Evolutionary conservation across 2,113 vertebrate species (phyloP), one percentile per base, ranked within the genome.

Genomic region (Alligator sinensis): DNA sequence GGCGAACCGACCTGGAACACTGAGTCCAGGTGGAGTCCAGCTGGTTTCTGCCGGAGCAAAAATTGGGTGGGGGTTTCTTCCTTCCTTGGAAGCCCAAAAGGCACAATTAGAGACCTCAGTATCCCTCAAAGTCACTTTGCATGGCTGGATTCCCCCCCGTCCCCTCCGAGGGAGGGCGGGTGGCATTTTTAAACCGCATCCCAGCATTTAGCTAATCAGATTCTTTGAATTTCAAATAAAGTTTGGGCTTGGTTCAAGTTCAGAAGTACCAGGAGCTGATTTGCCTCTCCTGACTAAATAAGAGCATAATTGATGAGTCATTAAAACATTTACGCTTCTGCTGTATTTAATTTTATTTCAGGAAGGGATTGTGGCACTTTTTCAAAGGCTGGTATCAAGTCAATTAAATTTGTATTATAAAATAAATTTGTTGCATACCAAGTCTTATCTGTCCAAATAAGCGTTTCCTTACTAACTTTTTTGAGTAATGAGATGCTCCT

Each of bases 11-110:
- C 47, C 47, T 47, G 47, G 9, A 47, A 47, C 47, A 47, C 47
- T 47, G 47, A 47, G 47, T 47, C 47, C 66, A 70, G 10, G 19
- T 11, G 30, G 30, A 21, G 47, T 47, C 47, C 77, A 72, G 38
- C 82, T 75, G 89, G 19, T 85, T 96, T 92, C 75, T 87, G 88
- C 90, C 87, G 60, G 87, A 83, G 81, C 90, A 84, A 93, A 89
- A 95, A 34, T 34, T 34, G n/a, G 3, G 16, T 19, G 47, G 47
- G 47, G 30, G 18, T 38, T 62, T 70, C 34, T 70, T 18, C 17
- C 68, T 70, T 70, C 68, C 30, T 38, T 70, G 68, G 68, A 70
- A 38, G 18, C 11, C 30, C 11, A 9, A 47, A 47, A 47, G 47
- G 47, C 47, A 47, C 68, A 38, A 11, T 34, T 70, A 70, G 30